Base-by-base conservation (phyloP, 1,140 invertebrate species). In the Euglossa dilemma region DNA sequence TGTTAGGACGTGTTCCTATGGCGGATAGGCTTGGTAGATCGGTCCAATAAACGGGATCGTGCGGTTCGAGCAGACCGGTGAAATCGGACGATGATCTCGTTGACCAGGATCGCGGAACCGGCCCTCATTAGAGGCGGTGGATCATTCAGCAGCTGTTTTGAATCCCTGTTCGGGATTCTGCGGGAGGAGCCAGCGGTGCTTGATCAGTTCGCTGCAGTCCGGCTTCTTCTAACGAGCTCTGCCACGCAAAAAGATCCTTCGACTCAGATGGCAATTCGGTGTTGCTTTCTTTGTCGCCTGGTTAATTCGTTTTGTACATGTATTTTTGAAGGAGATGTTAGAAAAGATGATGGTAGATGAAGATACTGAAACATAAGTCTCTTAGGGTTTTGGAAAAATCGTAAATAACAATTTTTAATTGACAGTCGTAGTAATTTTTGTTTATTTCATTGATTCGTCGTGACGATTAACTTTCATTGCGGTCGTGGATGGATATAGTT, bases 91-190 rank as follows among this genome's bases (percentile, higher is more conserved):
- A 57, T 54, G 70, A 64, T 83, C 74, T 57, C 74, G 28, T 80
- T 80, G 67, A 16, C 71, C 61, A 70, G 56, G 77, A 85, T 64
- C 61, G 59, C 61, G 56, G 84, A 84, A 84, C 64, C 47, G 36
- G 20, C 45, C 12, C 63, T 71, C 77, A 61, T 79, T 79, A 79
- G 54, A 45, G 77, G 1, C 36, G 66, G 56, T 50, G 59, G 66
- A 59, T 79, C 66, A 36, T 50, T 56, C 47, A 28, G 64, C 23
- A 36, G 45, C 43, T 52, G 77, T 70, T 61, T 67, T 25, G 45
- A 82, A 64, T 73, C 75, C 47, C 54, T 45, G 36, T 57, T 14
- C 28, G 8, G 20, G n/a, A n/a, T n/a, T n/a, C n/a, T n/a, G n/a
- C 69, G 64, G 25, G 67, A 23, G 69, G 57, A 28, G 70, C 36